Conservation (phyloP, 2,113 vertebrate species). For the Suricata suricatta region DNA sequence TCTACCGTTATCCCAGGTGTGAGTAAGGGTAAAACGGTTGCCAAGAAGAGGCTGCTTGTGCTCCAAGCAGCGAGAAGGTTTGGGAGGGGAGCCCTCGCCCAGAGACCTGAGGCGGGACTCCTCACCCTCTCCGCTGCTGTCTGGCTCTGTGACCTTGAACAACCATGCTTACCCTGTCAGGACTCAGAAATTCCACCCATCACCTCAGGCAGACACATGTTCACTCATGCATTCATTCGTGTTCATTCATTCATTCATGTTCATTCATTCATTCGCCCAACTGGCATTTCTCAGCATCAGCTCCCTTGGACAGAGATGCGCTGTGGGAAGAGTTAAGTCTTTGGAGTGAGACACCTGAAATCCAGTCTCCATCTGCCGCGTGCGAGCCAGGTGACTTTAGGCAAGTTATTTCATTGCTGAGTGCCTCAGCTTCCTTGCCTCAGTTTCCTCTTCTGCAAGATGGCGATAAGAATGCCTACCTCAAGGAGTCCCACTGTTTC, state of each 20-base stretch:
- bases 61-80: neutral
- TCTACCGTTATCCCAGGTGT: neutral
- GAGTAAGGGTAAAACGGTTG: neutral
- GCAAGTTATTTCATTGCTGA: neutral
- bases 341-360: neutral
- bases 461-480: neutral
- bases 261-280: neutral
- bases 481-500: neutral
- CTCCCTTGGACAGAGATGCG: neutral
- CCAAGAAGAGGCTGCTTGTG: neutral
- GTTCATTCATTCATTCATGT: neutral
- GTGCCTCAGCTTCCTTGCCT: neutral
- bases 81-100: neutral
- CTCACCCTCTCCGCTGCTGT: neutral
- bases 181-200: neutral
- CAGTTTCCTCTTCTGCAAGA: neutral
- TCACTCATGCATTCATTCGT: neutral
- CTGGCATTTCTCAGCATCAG: neutral
- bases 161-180: neutral
- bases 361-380: neutral
- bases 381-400: neutral
- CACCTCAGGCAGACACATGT: neutral
- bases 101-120: neutral
- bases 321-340: neutral
- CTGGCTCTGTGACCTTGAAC: neutral